phyloP scores from a whole-genome alignment of 2,888 invertebrate genomes.

The Elysia crispata region DNA sequence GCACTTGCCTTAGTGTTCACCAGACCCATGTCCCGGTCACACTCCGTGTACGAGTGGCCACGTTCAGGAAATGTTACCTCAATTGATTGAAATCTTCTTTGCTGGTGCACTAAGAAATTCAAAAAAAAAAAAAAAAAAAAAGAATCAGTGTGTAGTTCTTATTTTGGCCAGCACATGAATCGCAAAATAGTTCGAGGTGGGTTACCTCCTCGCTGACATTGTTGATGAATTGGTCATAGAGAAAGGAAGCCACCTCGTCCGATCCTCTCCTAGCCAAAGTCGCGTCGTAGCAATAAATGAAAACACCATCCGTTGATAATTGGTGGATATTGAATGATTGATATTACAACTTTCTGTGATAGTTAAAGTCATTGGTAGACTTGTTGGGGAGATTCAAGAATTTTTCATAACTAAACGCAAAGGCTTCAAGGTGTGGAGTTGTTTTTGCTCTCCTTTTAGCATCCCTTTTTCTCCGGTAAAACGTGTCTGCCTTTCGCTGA shows the following conservation, averaged over 20 bases:
- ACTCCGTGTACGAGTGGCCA: constrained; percentile 15
- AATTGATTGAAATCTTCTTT: not conserved
- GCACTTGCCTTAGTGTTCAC: not conserved
- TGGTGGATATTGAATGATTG: not conserved
- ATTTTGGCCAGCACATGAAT: constrained; percentile 22
- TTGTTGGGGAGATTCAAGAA: too few species aligned
- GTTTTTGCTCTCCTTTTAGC: too few species aligned
- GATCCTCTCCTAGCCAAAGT: not conserved
- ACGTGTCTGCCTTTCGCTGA: too few species aligned
- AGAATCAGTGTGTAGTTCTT: constrained; percentile 12
- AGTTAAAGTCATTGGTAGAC: too few species aligned
- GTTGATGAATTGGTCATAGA: not conserved
- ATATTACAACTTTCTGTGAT: too few species aligned
- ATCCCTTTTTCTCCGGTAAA: too few species aligned
- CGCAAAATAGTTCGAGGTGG: constrained; percentile 2
- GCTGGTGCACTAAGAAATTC: not conserved
- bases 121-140: not conserved
- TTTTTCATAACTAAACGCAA: too few species aligned
- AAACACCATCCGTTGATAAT: not conserved
- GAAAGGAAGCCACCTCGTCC: not conserved
- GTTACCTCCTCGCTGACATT: not conserved
- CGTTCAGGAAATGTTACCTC: not conserved
- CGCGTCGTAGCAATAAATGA: not conserved
- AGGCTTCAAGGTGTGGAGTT: too few species aligned
- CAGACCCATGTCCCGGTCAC: constrained; percentile 10